A percentile compares a stretch with the other conserved stretches of the same genome.
phyloP scores from a whole-genome alignment of 1,140 invertebrate species.

The Drosophila pallidifrons region DNA sequence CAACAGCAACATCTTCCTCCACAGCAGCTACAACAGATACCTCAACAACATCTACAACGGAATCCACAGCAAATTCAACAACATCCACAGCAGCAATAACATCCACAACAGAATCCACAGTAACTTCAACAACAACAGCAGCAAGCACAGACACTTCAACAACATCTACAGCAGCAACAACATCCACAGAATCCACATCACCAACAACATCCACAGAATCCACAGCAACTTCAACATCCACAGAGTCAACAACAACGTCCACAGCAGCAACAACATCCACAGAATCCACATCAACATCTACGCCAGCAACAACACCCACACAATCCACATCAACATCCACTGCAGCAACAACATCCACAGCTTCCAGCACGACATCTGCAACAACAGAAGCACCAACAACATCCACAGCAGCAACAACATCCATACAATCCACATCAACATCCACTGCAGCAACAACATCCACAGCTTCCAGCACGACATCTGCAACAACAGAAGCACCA shows the following conservation, averaged over 20 bases:
- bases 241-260: constrained; percentile 23
- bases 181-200: constrained; percentile 4
- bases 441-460: neutral
- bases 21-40: neutral
- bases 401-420: neutral
- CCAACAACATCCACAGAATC: neutral
- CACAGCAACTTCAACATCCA: constrained; percentile 21
- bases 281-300: constrained; percentile 19
- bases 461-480: constrained; percentile 8
- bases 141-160: constrained; percentile 19
- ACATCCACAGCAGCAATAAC: neutral
- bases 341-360: neutral
- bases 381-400: no score
- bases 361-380: no score
- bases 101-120: constrained; percentile 2
- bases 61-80: neutral
- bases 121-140: constrained; percentile 5
- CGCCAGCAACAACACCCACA: constrained; percentile 8
- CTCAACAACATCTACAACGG: constrained; percentile 14
- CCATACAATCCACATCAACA: neutral
- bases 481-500: neutral
- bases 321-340: neutral
- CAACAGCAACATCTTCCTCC: constrained; percentile 1
- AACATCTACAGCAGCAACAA: neutral
- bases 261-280: constrained; percentile 14